Base-by-base conservation (phyloP, 1,140 invertebrate genomes). In the Radopholus similis region DNA sequence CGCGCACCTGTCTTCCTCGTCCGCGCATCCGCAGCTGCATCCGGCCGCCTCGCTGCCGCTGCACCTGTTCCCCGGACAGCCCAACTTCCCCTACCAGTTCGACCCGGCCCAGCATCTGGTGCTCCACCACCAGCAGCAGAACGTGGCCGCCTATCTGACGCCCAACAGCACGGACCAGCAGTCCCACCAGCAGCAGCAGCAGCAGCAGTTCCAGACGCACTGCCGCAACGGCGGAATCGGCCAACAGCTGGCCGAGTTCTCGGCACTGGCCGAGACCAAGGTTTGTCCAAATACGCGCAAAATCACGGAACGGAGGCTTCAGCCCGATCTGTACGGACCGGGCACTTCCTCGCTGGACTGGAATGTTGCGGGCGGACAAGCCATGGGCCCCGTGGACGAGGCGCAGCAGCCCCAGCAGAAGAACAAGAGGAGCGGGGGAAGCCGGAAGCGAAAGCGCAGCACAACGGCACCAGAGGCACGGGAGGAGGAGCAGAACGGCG, bases 291-390 rank as follows among this genome's bases (percentile, higher is more conserved):
- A 26, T 21, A 8, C 30, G 18, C 42, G 23, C n/a, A 21, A 51
- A 51, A 51, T 21, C 47, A 47, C 5, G 9, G 9, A 8, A 9
- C 18, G 18, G n/a, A n/a, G n/a, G n/a, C n/a, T 51, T 51, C 23
- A 51, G 47, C 47, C 47, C 5, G 47, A 51, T 13, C 15, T 51
- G 47, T 51, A 51, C 47, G 47, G 21, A 21, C n/a, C 47, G 47
- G 47, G 47, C 47, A 51, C 47, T 51, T 51, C 47, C 2, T n/a
- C 47, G 21, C 47, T 51, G 47, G 47, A n/a, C n/a, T n/a, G n/a
- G n/a, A n/a, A n/a, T n/a, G n/a, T n/a, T n/a, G n/a, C n/a, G n/a
- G n/a, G n/a, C n/a, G n/a, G n/a, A n/a, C n/a, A n/a, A n/a, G n/a
- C n/a, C n/a, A n/a, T n/a, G n/a, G n/a, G n/a, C n/a, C n/a, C 18